Conservation (phyloP, 2,113 vertebrate species). For the Struthidea cinerea region DNA sequence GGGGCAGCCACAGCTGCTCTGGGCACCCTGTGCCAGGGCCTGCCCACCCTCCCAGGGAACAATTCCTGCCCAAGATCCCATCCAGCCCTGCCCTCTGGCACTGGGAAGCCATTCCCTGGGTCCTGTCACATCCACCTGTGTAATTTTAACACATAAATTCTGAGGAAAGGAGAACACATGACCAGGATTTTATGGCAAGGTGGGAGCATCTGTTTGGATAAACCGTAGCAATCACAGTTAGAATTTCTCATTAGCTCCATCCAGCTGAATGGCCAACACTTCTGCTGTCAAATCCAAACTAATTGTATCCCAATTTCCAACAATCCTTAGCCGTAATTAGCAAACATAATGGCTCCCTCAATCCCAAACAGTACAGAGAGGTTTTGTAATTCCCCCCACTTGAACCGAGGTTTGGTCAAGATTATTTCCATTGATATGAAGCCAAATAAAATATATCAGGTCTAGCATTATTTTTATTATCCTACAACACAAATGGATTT, state of each 20-base stretch:
- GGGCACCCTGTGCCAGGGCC: neutral
- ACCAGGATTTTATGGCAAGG: neutral
- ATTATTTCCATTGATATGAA: neutral
- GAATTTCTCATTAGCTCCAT: neutral
- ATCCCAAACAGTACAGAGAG: neutral
- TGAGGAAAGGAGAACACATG: neutral
- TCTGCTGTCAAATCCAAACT: neutral
- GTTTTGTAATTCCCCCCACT: neutral
- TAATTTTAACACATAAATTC: neutral
- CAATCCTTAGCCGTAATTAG: neutral
- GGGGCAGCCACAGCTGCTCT: neutral
- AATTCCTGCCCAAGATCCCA: neutral
- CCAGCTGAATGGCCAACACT: neutral
- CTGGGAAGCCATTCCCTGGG: neutral
- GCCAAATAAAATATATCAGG: neutral
- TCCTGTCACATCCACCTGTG: neutral
- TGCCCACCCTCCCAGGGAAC: neutral
- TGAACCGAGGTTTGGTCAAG: neutral
- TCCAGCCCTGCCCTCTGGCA: neutral
- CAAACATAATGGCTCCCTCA: neutral
- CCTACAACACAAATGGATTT: neutral
- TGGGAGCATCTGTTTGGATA: neutral
- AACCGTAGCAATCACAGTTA: neutral
- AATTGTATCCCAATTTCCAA: neutral
- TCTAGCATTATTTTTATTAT: neutral